A percentile compares a stretch with the other conserved stretches of the same genome.
Evolutionary conservation across 2,797 vertebrate species (phyloP).

Genomic region (Dipus sagitta): DNA sequence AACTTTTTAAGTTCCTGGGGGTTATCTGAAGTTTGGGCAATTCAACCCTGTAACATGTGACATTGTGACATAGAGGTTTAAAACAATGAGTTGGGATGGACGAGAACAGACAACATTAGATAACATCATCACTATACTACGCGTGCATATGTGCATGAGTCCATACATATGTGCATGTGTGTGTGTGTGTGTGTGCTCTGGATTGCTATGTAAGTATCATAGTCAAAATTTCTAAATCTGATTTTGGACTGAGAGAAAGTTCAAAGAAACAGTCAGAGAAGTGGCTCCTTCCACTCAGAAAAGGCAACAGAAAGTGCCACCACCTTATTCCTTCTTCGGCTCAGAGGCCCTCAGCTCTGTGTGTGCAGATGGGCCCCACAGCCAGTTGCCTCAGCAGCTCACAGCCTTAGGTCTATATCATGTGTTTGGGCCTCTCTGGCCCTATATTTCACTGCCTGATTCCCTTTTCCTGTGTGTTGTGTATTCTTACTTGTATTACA

Average conservation of each 20-base stretch:
- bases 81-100: neutral
- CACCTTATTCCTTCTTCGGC: neutral
- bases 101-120: neutral
- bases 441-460: neutral
- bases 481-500: slow-evolving; percentile 43
- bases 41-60: neutral
- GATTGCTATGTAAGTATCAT: neutral
- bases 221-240: slow-evolving; percentile 44
- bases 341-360: neutral
- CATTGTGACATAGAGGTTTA: neutral
- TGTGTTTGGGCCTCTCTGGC: rapidly evolving
- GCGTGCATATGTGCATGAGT: neutral
- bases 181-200: neutral
- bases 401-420: rapidly evolving
- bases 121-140: neutral
- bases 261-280: neutral
- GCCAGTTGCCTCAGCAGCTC: neutral
- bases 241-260: neutral
- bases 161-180: neutral
- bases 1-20: neutral
- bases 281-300: neutral
- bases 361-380: neutral
- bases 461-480: neutral
- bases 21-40: neutral
- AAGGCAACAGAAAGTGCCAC: neutral